phyloP scores from a whole-genome alignment of 2,113 vertebrate species.

The Tonatia bakeri region DNA sequence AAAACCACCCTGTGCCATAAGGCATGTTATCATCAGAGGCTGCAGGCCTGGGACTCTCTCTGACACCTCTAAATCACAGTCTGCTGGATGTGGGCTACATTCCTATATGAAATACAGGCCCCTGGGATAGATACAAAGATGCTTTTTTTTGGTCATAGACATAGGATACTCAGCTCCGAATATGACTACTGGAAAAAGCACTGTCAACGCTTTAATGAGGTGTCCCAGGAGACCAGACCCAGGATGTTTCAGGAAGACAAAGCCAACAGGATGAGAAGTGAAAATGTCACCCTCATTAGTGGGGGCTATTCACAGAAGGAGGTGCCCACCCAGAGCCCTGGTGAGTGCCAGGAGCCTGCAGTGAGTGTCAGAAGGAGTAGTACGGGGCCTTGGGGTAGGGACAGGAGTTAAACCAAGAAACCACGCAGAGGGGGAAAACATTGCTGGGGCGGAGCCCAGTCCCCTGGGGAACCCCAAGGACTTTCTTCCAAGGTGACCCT shows the following conservation, averaged over 20 bases:
- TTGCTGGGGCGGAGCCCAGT: not conserved
- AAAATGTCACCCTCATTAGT: conserved; percentile 67
- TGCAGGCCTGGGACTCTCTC: not conserved
- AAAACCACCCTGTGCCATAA: not conserved
- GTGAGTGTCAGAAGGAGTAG: not conserved
- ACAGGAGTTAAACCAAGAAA: not conserved
- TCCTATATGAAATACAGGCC: not conserved
- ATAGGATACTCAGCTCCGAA: not conserved
- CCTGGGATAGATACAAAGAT: not conserved
- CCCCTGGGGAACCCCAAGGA: not conserved
- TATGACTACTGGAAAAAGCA: not conserved
- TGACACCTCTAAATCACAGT: rapidly evolving
- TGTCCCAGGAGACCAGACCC: not conserved
- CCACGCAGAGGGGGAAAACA: not conserved
- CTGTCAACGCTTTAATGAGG: conserved; percentile 33
- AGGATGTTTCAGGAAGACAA: conserved; percentile 25
- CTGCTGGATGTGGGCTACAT: not conserved
- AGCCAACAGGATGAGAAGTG: conserved; percentile 24
- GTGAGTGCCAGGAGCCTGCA: not conserved
- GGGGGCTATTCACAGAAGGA: not conserved
- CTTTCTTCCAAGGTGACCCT: conserved; percentile 55
- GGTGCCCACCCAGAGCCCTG: not conserved
- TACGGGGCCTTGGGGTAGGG: not conserved
- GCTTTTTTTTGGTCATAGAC: not conserved
- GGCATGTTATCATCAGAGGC: not conserved